Percentiles rank a stretch among this genome's conserved stretches.
Conservation (phyloP, 2,888 invertebrate genomes). For the Lepidocyrtinus sp. region DNA sequence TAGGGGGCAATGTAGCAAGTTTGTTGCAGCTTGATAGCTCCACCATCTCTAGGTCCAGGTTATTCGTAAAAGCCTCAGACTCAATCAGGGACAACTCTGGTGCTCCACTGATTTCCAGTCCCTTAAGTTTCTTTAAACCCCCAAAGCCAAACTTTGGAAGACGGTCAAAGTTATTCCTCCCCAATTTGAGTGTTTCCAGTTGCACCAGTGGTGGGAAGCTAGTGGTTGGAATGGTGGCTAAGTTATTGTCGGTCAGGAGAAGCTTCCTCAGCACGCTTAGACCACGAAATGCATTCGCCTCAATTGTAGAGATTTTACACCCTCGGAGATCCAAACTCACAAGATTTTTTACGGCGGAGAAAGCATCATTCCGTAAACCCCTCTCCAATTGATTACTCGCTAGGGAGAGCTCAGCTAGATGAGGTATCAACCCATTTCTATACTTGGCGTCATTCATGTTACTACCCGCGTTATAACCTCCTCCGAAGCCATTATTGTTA, state of each 20-base stretch:
- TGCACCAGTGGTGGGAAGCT: conserved; percentile 77
- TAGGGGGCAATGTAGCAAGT: conserved; percentile 82
- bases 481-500: background rate
- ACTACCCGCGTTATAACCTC: conserved; percentile 73
- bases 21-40: conserved; percentile 85
- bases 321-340: conserved; percentile 85
- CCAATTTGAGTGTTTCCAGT: conserved; percentile 85
- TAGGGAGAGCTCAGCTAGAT: conserved; percentile 87
- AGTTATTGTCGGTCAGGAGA: conserved; percentile 85
- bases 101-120: conserved; percentile 85
- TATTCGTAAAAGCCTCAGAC: conserved; percentile 84
- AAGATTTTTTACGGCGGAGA: conserved; percentile 82
- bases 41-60: conserved; percentile 85
- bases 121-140: conserved; percentile 83
- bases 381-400: conserved; percentile 86
- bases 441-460: conserved; percentile 75
- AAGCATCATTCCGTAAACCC: conserved; percentile 84
- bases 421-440: conserved; percentile 75
- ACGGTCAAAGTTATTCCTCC: conserved; percentile 85
- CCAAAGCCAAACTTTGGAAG: conserved; percentile 82
- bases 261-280: conserved; percentile 77
- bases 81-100: conserved; percentile 81
- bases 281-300: conserved; percentile 83
- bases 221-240: conserved; percentile 84
- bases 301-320: conserved; percentile 85